A percentile compares a stretch with the other conserved stretches of the same genome.
phyloP scores from a whole-genome alignment of 2,888 invertebrate genomes.

The Eupithecia exiguata region DNA sequence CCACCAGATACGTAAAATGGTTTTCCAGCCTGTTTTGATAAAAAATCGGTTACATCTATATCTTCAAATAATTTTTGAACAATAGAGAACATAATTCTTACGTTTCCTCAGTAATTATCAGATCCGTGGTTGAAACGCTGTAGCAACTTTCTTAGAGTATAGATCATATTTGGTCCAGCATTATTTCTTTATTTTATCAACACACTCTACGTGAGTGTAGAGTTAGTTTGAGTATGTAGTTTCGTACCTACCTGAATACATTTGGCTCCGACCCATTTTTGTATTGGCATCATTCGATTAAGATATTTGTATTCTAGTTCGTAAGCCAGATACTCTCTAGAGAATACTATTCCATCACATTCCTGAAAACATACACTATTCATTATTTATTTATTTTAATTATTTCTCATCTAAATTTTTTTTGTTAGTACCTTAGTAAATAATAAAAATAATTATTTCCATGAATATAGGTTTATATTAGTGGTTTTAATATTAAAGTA shows the following conservation, averaged over 20 bases:
- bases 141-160: not conserved
- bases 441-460: too few species aligned
- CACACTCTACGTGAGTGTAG: not conserved
- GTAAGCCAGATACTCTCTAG: constrained; percentile 65
- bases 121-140: not conserved
- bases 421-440: too few species aligned
- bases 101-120: not conserved
- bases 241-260: constrained; percentile 60
- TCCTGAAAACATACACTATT: constrained; percentile 51
- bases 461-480: not conserved
- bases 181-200: not conserved
- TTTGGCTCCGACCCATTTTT: constrained; percentile 66
- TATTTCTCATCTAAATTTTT: too few species aligned
- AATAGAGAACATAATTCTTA: not conserved
- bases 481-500: not conserved
- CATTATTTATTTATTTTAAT: not conserved
- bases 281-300: constrained; percentile 58
- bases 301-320: constrained; percentile 52
- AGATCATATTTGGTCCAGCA: not conserved
- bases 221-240: not conserved
- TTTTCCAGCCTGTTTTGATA: constrained; percentile 60
- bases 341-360: constrained; percentile 64
- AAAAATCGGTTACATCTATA: not conserved
- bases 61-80: not conserved
- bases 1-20: constrained; percentile 67